Evolutionary conservation across 1,140 invertebrate species (phyloP).

Genomic region (Orchestia grillus): DNA sequence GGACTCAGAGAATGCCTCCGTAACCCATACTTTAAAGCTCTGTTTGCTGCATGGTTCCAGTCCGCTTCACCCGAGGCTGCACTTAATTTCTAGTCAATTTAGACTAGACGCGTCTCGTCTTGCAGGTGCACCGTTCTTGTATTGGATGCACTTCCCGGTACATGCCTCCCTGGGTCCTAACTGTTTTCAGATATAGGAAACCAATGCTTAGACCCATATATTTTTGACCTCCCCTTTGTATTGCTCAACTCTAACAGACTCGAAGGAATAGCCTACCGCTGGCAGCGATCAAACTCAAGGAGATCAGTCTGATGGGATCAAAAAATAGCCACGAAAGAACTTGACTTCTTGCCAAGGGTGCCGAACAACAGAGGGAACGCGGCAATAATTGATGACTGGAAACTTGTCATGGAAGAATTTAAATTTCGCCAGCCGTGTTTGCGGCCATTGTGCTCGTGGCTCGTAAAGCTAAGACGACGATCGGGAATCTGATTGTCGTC

Average conservation of each 20-base stretch:
- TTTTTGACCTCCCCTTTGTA: neutral
- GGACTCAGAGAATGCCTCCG: neutral
- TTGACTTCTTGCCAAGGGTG: neutral
- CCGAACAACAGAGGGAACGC: neutral
- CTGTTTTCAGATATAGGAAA: conserved; percentile 40
- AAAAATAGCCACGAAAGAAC: neutral
- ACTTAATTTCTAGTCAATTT: neutral
- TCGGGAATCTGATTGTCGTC: neutral
- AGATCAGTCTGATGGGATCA: neutral
- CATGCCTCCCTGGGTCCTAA: neutral
- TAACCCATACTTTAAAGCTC: neutral
- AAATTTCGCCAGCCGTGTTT: neutral
- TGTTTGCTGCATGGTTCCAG: neutral
- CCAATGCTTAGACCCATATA: neutral
- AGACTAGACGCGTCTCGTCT: neutral
- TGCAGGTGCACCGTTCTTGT: neutral
- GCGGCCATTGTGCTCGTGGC: neutral
- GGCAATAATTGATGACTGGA: neutral
- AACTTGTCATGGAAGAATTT: neutral
- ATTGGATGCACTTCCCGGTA: conserved; percentile 34
- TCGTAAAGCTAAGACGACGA: neutral
- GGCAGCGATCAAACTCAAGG: neutral
- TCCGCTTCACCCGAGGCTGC: neutral
- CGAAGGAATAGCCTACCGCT: neutral
- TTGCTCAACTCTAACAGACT: neutral